These are phyloP conservation scores for Asobara japonica DNA, from an alignment of 1,140 invertebrate genomes.

Conservation along the genomic window DNA sequence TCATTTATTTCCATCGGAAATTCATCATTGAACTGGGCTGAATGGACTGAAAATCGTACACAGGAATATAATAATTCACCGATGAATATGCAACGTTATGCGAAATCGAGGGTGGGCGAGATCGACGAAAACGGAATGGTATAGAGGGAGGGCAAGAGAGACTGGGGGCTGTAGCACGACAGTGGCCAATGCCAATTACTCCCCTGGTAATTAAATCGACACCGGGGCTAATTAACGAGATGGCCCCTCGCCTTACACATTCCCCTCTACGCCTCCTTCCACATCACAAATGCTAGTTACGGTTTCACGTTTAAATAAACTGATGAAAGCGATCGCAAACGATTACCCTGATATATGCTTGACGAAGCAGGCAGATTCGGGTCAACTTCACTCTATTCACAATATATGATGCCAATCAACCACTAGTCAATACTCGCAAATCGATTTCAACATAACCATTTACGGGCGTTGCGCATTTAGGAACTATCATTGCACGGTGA, in stretches of 20 bases:
- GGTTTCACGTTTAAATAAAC: slow-evolving; percentile 50
- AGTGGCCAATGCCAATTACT: slow-evolving; percentile 57
- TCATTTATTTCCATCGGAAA: background rate
- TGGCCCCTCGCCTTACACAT: slow-evolving; percentile 24
- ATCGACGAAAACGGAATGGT: slow-evolving; percentile 38
- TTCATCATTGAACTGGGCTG: slow-evolving; percentile 32
- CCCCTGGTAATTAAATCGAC: slow-evolving; percentile 61
- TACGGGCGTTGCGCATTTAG: background rate
- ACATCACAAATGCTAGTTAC: background rate
- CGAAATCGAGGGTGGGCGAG: slow-evolving; percentile 24
- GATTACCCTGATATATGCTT: slow-evolving; percentile 34
- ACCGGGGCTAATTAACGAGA: slow-evolving; percentile 57
- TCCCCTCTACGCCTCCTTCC: background rate
- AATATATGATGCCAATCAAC: background rate
- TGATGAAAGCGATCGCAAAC: slow-evolving; percentile 16
- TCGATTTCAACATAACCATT: background rate
- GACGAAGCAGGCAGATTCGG: slow-evolving; percentile 31
- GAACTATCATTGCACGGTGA: background rate
- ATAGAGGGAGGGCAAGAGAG: slow-evolving; percentile 26
- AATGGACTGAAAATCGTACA: slow-evolving; percentile 23
- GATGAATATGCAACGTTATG: slow-evolving; percentile 58
- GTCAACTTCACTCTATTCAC: background rate
- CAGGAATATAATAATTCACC: slow-evolving; percentile 50
- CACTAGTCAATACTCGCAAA: slow-evolving; percentile 3
- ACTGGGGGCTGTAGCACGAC: slow-evolving; percentile 41